Conservation (phyloP, 2,113 vertebrate species). For the Salvelinus alpinus region DNA sequence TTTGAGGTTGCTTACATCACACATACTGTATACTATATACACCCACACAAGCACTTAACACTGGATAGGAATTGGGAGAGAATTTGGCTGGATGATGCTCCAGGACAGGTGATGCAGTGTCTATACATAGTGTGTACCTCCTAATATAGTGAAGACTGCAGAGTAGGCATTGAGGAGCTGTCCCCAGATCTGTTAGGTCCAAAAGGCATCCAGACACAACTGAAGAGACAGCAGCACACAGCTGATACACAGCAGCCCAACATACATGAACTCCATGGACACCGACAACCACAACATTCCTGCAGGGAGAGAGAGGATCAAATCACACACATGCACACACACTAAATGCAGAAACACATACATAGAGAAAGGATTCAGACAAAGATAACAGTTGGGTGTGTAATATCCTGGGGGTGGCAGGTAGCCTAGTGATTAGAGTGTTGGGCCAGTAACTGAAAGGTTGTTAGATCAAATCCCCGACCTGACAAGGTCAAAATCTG, state of each 20-base stretch:
- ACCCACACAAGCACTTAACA: too few species aligned
- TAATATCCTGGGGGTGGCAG: too few species aligned
- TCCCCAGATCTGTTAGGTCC: slow-evolving; percentile 72
- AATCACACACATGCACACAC: not conserved
- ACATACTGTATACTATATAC: too few species aligned
- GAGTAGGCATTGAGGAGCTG: slow-evolving; percentile 87
- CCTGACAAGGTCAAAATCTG: too few species aligned
- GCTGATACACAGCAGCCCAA: slow-evolving; percentile 81
- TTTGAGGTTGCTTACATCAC: too few species aligned
- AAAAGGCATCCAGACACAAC: slow-evolving; percentile 75
- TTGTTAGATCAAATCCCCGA: too few species aligned
- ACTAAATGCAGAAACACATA: not conserved
- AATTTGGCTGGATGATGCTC: too few species aligned
- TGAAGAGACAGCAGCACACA: slow-evolving; percentile 82
- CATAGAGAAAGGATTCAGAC: not conserved
- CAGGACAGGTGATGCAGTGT: not conserved
- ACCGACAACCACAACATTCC: slow-evolving; percentile 87
- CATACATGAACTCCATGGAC: slow-evolving; percentile 81
- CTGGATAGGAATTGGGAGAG: too few species aligned
- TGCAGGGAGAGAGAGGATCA: slow-evolving; percentile 30
- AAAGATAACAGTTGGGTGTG: not conserved
- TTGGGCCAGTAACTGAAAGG: too few species aligned
- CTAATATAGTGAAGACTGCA: slow-evolving; percentile 61
- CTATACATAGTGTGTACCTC: not conserved
- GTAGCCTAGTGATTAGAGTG: too few species aligned